phyloP scores from a whole-genome alignment of 2,113 vertebrate species.

The Zosterops borbonicus region DNA sequence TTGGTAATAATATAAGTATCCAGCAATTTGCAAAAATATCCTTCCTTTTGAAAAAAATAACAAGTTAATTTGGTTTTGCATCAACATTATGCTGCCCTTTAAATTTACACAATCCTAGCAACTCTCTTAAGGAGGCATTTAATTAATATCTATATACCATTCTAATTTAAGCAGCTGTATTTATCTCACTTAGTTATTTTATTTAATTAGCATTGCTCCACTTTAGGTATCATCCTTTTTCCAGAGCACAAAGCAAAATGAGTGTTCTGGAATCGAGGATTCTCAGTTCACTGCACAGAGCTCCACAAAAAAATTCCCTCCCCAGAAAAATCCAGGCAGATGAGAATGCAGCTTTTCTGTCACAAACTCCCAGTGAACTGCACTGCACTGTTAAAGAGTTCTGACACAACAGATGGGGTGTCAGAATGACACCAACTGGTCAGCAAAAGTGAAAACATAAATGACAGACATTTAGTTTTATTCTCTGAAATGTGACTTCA shows the following conservation, averaged over 20 bases:
- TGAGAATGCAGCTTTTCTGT: constrained; percentile 2
- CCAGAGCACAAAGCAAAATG: neutral
- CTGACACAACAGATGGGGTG: constrained; percentile 64
- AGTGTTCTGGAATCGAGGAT: neutral
- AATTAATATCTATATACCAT: neutral
- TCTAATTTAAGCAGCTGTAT: neutral
- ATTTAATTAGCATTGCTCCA: neutral
- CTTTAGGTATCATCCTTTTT: neutral
- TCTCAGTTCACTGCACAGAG: neutral
- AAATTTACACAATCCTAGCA: neutral
- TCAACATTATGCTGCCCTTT: neutral
- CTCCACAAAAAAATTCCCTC: neutral
- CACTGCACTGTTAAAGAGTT: constrained; percentile 29
- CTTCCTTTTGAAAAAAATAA: neutral
- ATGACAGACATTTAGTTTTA: constrained; percentile 33
- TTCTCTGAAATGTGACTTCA: constrained; percentile 56
- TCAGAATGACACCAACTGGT: constrained; percentile 45
- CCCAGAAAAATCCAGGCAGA: neutral
- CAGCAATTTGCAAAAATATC: neutral
- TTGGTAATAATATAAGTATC: neutral
- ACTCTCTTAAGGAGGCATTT: neutral
- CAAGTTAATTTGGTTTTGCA: neutral
- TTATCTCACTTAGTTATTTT: neutral
- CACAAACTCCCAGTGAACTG: constrained; percentile 35
- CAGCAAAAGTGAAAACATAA: neutral